phyloP scores from a whole-genome alignment of 92 coral and sea anemone species.

The Virgularia gustaviana region DNA sequence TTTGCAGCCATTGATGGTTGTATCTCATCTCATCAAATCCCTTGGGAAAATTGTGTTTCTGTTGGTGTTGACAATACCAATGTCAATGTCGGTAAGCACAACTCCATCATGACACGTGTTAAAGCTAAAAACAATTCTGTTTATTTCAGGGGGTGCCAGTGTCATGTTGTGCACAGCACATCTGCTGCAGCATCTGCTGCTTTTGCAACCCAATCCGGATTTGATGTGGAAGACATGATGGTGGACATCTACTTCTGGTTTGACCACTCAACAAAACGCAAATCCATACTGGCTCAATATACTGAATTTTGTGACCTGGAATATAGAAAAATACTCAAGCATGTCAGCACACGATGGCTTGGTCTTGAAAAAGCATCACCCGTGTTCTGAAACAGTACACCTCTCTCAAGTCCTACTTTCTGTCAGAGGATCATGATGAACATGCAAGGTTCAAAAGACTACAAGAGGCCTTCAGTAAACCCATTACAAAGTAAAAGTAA shows the following conservation, averaged over 20 bases:
- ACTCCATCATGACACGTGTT: slow-evolving; percentile 51
- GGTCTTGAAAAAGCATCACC: slow-evolving; percentile 50
- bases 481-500: slow-evolving; percentile 50
- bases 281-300: slow-evolving; percentile 47
- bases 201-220: slow-evolving; percentile 38
- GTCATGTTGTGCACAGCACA: slow-evolving; percentile 63
- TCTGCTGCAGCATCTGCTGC: slow-evolving; percentile 50
- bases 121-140: slow-evolving; percentile 43
- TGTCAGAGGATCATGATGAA: slow-evolving; percentile 37
- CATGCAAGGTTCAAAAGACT: slow-evolving; percentile 47
- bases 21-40: slow-evolving; percentile 30
- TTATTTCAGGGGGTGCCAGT: slow-evolving; percentile 62
- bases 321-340: slow-evolving; percentile 55
- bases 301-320: slow-evolving; percentile 61
- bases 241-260: slow-evolving; percentile 62
- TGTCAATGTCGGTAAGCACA: slow-evolving; percentile 52
- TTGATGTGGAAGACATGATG: slow-evolving; percentile 55
- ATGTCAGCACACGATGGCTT: slow-evolving; percentile 61
- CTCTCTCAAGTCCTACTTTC: slow-evolving; percentile 52
- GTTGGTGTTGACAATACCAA: slow-evolving; percentile 58
- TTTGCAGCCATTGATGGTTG: slow-evolving; percentile 25
- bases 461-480: slow-evolving; percentile 39
- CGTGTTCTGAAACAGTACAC: slow-evolving; percentile 48
- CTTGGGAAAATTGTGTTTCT: slow-evolving; percentile 62
- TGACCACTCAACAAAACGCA: slow-evolving; percentile 54